Base-by-base conservation (phyloP, 2,888 invertebrate genomes). In the Caenorhabditis zanzibari region DNA sequence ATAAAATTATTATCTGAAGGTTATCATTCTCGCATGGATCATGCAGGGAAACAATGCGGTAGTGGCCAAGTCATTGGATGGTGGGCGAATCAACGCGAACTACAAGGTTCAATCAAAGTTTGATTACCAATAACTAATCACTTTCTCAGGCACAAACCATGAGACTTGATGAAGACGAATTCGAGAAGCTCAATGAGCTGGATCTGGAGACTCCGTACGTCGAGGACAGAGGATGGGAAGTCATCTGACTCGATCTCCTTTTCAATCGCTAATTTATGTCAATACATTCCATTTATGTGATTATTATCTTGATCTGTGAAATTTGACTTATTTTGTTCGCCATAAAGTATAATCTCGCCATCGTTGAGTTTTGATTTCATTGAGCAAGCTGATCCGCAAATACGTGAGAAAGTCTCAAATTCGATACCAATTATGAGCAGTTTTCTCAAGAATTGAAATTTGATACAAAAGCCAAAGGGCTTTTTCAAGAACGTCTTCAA, bases 11-110 rank as follows among this genome's bases (percentile, higher is more conserved):
- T 16, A 9, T 38, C 61, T 64, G 26, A 24, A 64, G 54, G 19
- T 28, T 1, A 16, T 71, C 24, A 71, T 79, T 47, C 44, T 79
- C 6, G 41, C 63, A 19, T 96, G 96, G 96, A 95, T 95, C 2
- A 89, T 95, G 14, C 95, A 96, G 91, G 95, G 95, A 91, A 94
- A 94, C 75, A 94, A 96, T 84, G 95, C 85, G n/a, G 87, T 90
- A 38, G 87, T 89, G 22, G 88, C 89, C 16, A 90, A 90, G 71
- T 90, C 90, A 22, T 68, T 76, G n/a, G 85, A 81, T 24, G 80
- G 85, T 6, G 80, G 71, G n/a, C 77, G 90, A 47, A 83, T 90
- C 16, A 44, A 49, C 2, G 59, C 73, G 9, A 73, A 80, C 32
- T 73, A 49, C 28, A 56, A 24, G 71, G 79, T 80, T n/a, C 28